Conservation (phyloP, 2,113 vertebrate genomes). For the Bujurquina vittata region DNA sequence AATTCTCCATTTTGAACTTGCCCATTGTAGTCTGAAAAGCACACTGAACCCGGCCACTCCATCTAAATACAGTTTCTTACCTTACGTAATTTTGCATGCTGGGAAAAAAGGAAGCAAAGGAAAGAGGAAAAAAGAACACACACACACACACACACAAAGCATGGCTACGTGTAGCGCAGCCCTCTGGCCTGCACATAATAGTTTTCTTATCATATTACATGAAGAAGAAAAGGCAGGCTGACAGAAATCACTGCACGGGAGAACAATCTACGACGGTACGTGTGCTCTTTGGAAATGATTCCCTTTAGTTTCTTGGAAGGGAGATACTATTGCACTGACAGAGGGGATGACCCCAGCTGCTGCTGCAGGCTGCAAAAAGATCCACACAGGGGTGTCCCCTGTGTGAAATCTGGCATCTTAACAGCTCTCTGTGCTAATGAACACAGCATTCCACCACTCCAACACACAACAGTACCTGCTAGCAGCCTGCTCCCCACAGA, state of each 20-base stretch:
- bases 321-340: constrained; percentile 21
- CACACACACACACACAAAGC: background rate
- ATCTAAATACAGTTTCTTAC: background rate
- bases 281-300: constrained; percentile 8
- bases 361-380: constrained; percentile 21
- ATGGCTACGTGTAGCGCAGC: background rate
- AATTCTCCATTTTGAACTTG: constrained; percentile 22
- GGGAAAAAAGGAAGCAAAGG: background rate
- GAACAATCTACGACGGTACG: background rate
- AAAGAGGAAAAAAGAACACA: background rate
- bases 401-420: constrained; percentile 16
- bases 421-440: constrained; percentile 14
- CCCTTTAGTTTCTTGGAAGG: background rate
- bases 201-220: constrained; percentile 9
- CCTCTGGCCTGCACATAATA: background rate
- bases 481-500: background rate
- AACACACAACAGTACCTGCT: constrained; percentile 8
- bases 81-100: background rate
- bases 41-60: background rate
- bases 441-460: background rate
- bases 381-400: background rate
- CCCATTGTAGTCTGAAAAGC: constrained; percentile 7
- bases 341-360: constrained; percentile 22
- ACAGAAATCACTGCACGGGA: constrained; percentile 5
- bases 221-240: constrained; percentile 4